Conservation (phyloP, 2,113 vertebrate genomes). For the Pantherophis guttatus region DNA sequence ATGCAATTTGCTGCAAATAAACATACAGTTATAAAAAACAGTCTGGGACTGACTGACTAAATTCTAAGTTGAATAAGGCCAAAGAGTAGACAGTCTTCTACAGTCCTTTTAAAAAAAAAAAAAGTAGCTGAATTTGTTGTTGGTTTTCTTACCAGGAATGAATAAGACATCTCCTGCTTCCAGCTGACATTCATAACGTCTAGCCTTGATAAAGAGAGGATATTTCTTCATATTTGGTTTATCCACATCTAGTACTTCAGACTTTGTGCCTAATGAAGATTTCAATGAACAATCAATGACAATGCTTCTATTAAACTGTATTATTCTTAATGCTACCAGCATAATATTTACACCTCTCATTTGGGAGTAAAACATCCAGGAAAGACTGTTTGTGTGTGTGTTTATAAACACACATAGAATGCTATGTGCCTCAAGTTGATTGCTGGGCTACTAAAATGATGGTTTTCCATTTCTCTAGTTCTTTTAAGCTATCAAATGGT, state of each 20-base stretch:
- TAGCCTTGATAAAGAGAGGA: conserved; percentile 88
- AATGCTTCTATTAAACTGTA: not conserved
- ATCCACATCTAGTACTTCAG: conserved; percentile 89
- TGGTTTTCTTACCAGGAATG: conserved; percentile 82
- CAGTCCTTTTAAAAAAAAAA: not conserved
- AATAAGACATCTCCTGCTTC: conserved; percentile 92
- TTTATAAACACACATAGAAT: not conserved
- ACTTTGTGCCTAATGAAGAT: conserved; percentile 85
- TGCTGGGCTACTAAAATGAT: not conserved
- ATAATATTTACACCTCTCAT: not conserved
- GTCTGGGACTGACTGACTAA: not conserved
- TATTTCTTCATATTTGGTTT: conserved; percentile 83
- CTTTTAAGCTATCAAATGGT: conserved; percentile 29
- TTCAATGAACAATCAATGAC: conserved; percentile 13
- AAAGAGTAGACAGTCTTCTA: not conserved
- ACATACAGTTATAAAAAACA: not conserved
- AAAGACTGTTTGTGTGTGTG: not conserved
- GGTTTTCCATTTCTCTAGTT: not conserved
- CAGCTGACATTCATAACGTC: conserved; percentile 81
- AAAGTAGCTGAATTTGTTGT: not conserved
- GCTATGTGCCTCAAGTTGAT: not conserved
- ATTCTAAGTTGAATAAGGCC: not conserved
- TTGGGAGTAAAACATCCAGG: not conserved
- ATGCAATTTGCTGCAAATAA: not conserved
- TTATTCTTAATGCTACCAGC: not conserved